Conservation (phyloP, 2,888 invertebrate genomes). For the Eilema griseolum region DNA sequence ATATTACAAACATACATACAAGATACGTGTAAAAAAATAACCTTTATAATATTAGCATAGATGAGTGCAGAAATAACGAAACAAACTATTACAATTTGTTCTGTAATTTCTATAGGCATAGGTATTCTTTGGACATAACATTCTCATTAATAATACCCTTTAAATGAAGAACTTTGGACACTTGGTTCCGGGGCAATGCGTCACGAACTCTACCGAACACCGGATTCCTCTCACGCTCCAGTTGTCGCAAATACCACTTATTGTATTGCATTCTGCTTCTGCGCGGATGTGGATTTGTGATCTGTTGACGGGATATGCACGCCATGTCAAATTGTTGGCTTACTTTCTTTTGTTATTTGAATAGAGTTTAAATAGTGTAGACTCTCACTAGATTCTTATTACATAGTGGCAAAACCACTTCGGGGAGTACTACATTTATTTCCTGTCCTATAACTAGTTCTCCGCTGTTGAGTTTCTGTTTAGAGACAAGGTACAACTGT, state of each 20-base stretch:
- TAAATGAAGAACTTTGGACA: background rate
- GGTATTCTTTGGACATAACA: too few relatives aligned
- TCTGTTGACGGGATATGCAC: slow-evolving; percentile 51
- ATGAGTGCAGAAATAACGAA: background rate
- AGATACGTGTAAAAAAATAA: too few relatives aligned
- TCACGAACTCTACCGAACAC: slow-evolving; percentile 74
- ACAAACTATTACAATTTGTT: too few relatives aligned
- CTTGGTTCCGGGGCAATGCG: slow-evolving; percentile 41
- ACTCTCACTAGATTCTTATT: background rate
- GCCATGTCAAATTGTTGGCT: slow-evolving; percentile 11
- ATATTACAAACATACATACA: too few relatives aligned
- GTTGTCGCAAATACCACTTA: slow-evolving; percentile 81
- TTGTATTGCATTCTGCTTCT: slow-evolving; percentile 77
- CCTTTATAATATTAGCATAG: too few relatives aligned
- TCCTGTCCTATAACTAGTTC: background rate
- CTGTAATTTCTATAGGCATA: background rate
- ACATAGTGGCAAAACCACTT: background rate
- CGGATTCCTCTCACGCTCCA: slow-evolving; percentile 85
- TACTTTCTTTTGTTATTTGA: background rate
- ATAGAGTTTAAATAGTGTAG: background rate
- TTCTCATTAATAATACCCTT: too few relatives aligned
- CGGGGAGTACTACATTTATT: too few relatives aligned
- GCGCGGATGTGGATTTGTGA: slow-evolving; percentile 64
- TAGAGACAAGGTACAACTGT: background rate
- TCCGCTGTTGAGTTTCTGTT: background rate